Base-by-base conservation (phyloP, 2,113 vertebrate genomes). In the Zeus faber region DNA sequence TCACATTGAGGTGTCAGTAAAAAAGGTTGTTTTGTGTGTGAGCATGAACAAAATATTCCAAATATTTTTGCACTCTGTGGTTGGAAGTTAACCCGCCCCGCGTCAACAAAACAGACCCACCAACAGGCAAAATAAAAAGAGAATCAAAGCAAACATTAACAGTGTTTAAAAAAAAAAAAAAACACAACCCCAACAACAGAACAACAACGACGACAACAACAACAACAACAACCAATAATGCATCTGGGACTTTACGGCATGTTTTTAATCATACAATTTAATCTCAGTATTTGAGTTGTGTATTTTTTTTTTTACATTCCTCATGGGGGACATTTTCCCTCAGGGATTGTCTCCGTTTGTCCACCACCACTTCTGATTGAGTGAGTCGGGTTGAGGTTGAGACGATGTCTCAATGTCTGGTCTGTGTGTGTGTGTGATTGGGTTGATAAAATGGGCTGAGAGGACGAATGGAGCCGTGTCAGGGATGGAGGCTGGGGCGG, bases 261-360 rank as follows among this genome's bases (percentile, higher is more conserved):
- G 68, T 67, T 71, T 72, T 77, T 67, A 69, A 81, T 77, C 16
- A 35, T 50, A 82, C 68, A 64, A 55, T 75, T 73, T 78, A 67
- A 51, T 35, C 4, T 35, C 10, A 13, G 14, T n/a, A 37, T n/a
- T 14, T 37, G 3, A 14, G n/a, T 37, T 37, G n/a, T 37, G 9
- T 44, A 25, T 53, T 20, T 61, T 77, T 81, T 73, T 76, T 55
- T 55, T 81, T 81, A 87, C 85, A 87, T 87, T 85, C 82, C 79
- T 81, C 79, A n/a, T 67, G 52, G 70, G 64, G 76, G n/a, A 83
- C 72, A 72, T 62, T 61, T 71, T 79, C 77, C 77, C 77, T 62
- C 54, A 63, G 54, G 71, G 74, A 81, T 76, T 75, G 74, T 76
- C 72, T 3, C 69, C 70, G n/a, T 37, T 72, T 65, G 69, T 77